Base-by-base conservation (phyloP, 2,888 invertebrate genomes). In the Nomada ferruginata region DNA sequence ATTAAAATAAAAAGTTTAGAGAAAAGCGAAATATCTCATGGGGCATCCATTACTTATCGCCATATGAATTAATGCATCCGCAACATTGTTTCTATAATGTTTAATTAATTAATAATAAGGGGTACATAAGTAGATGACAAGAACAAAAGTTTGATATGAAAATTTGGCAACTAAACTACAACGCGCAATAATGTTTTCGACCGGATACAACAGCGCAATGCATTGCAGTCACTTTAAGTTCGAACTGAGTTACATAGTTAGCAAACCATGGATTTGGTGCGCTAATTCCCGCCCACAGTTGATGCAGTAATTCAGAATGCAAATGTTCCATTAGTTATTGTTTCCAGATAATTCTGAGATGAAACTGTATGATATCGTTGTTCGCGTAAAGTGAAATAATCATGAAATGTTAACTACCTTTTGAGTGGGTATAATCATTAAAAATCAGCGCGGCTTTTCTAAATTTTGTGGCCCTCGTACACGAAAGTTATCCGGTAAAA, bases 321-420 rank as follows among this genome's bases (percentile, higher is more conserved):
- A 77, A 61, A 55, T 77, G 29, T 29, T 10, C 65, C 18, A 76
- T 76, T 47, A 52, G 26, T 76, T 65, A 76, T 71, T 64, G 57
- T 52, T 64, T 57, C 52, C 10, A 52, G 60, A 66, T 53, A 72
- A 65, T 23, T 72, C 13, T 63, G 26, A 66, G 36, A 47, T 15
- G 47, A 15, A 47, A 47, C 47, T 15, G 47, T 3, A 57, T n/a
- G 63, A 44, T 42, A 44, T 11, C 18, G 26, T 44, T 60, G 10
- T n/a, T 42, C n/a, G 4, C n/a, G 63, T 1, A 44, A 52, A 52
- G 2, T 52, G 52, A 52, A 10, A 15, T 29, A 52, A 52, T 65
- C 50, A 65, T 52, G 52, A 52, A 52, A 52, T 61, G n/a, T 52
- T 20, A 20, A 36, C 20, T 44, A 36, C 50, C 60, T 60, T 60